A percentile compares a stretch with the other conserved stretches of the same genome.
These are phyloP conservation scores for Tetheella fluctuosa DNA, from an alignment of 2,888 invertebrate species.

Conservation along the genomic window DNA sequence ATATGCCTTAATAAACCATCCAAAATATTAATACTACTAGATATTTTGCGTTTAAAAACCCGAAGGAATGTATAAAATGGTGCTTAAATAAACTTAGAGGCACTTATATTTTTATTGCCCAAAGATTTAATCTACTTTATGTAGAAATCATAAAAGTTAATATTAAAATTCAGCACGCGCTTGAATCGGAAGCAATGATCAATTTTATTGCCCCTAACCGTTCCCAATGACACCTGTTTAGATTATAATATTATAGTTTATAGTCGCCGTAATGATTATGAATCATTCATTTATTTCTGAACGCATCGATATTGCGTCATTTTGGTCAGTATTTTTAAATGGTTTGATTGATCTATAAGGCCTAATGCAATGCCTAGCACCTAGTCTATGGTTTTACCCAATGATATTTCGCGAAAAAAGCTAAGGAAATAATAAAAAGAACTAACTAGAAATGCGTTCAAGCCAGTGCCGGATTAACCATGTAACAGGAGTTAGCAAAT, in stretches of 20 bases:
- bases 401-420: no score
- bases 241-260: conserved; percentile 33
- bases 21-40: no score
- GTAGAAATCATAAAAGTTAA: conserved; percentile 13
- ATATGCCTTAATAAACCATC: no score
- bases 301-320: conserved; percentile 6
- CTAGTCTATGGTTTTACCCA: no score
- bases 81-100: neutral
- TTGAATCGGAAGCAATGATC: conserved; percentile 45
- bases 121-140: neutral
- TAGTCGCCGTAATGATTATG: conserved; percentile 11
- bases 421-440: no score
- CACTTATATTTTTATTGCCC: neutral
- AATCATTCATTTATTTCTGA: conserved; percentile 7
- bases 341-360: no score
- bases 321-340: neutral
- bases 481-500: no score
- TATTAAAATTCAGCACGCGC: conserved; percentile 36
- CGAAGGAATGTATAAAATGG: no score
- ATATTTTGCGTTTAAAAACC: no score
- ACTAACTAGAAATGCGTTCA: no score
- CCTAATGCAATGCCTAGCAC: no score
- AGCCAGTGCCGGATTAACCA: no score
- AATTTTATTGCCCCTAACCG: conserved; percentile 37
- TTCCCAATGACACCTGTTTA: conserved; percentile 42